phyloP scores from a whole-genome alignment of 2,888 invertebrate species.

The Hybos culiciformis region DNA sequence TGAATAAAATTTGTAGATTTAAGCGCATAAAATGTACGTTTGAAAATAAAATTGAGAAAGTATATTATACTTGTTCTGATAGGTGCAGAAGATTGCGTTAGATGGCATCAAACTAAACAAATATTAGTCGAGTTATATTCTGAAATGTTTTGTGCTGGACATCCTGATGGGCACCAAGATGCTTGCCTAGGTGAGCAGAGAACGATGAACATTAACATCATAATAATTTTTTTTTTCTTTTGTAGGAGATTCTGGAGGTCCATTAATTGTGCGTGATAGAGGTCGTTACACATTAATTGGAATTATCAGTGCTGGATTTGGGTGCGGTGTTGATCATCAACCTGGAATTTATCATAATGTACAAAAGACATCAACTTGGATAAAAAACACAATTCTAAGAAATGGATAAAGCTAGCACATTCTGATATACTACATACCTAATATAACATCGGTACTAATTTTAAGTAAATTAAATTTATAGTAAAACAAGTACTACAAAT shows the following conservation, averaged over 20 bases:
- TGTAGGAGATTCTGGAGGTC: constrained; percentile 68
- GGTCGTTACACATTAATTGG: constrained; percentile 66
- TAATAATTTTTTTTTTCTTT: neutral
- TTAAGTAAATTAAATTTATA: too few relatives aligned
- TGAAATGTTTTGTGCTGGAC: constrained; percentile 77
- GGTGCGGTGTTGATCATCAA: constrained; percentile 72
- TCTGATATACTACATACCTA: too few relatives aligned
- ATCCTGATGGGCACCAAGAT: constrained; percentile 67
- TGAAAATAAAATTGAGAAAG: neutral
- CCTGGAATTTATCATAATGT: constrained; percentile 79
- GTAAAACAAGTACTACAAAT: too few relatives aligned
- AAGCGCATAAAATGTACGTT: neutral
- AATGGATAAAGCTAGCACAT: too few relatives aligned
- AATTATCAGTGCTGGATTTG: constrained; percentile 75
- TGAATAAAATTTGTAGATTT: neutral
- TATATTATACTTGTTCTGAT: constrained; percentile 13
- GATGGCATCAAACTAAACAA: constrained; percentile 69
- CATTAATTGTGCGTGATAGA: constrained; percentile 52
- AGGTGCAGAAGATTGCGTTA: constrained; percentile 60
- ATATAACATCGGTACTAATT: too few relatives aligned
- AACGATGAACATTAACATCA: neutral
- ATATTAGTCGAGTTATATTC: constrained; percentile 60
- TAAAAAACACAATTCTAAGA: constrained; percentile 40
- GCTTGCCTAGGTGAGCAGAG: constrained; percentile 68
- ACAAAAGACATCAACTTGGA: constrained; percentile 55